A percentile compares a stretch with the other conserved stretches of the same genome.
Conservation (phyloP, 2,113 vertebrate species). For the Psephotus haematonotus region DNA sequence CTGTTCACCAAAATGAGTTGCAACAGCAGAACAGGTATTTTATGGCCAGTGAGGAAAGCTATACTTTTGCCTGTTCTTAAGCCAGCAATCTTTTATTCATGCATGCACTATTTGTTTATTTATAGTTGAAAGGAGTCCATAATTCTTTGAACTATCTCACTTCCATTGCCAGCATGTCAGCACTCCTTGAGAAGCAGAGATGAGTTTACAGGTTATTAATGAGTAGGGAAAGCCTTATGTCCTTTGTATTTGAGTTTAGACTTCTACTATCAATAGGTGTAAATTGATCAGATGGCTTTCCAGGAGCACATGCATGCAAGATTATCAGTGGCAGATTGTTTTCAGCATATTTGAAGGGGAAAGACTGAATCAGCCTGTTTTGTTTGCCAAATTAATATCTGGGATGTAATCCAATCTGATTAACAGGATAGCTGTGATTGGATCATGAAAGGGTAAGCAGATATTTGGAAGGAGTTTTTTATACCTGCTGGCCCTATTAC, state of each 20-base stretch:
- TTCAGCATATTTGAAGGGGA: background rate
- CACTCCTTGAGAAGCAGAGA: background rate
- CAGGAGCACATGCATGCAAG: background rate
- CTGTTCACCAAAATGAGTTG: background rate
- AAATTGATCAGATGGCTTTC: background rate
- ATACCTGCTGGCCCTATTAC: slow-evolving; percentile 17
- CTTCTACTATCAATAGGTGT: fast-evolving
- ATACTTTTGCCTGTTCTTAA: background rate
- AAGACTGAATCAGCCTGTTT: background rate
- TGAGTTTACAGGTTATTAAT: fast-evolving
- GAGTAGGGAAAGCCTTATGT: background rate
- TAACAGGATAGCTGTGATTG: slow-evolving; percentile 6
- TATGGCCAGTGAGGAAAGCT: background rate
- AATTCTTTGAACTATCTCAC: background rate
- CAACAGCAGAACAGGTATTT: background rate
- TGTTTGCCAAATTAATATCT: slow-evolving; percentile 49
- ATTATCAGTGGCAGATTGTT: slow-evolving; percentile 14
- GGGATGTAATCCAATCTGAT: slow-evolving; percentile 35
- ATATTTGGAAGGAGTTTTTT: slow-evolving; percentile 10
- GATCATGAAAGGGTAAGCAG: slow-evolving; percentile 19
- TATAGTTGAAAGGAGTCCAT: fast-evolving
- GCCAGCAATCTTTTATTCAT: background rate
- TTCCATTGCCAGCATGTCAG: background rate
- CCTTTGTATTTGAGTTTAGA: fast-evolving
- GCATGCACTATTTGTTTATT: fast-evolving